These are phyloP conservation scores for Bos indicus DNA, from an alignment of 2,113 vertebrate species.

Conservation along the genomic window DNA sequence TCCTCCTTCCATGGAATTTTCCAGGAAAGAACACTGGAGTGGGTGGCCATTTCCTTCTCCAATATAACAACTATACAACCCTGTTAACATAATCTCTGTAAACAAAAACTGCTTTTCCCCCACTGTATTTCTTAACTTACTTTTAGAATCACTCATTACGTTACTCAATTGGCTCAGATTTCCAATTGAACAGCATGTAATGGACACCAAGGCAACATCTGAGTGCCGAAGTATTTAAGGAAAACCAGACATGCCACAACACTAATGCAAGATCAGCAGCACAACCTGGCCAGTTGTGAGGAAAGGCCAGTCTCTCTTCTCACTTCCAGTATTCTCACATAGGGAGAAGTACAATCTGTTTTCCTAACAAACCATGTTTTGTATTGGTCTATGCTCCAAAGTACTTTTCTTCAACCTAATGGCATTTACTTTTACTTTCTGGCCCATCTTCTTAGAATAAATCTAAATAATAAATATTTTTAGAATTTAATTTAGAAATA, in stretches of 20 bases:
- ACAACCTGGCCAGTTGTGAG: background rate
- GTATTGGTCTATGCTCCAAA: background rate
- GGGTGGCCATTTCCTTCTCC: background rate
- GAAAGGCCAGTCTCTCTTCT: background rate
- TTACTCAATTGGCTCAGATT: background rate
- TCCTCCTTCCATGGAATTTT: background rate
- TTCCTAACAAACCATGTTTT: background rate
- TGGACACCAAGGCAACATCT: background rate
- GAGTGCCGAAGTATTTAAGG: background rate
- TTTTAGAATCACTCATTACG: background rate
- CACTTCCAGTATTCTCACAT: background rate
- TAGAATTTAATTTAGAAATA: no score
- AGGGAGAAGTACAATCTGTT: background rate
- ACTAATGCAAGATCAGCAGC: background rate
- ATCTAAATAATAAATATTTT: background rate
- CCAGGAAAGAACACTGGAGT: background rate
- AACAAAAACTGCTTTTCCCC: background rate
- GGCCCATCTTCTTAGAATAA: background rate
- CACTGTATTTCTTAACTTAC: background rate
- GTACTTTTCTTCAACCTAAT: background rate
- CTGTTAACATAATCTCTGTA: background rate
- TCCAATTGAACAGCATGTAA: background rate
- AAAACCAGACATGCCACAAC: background rate
- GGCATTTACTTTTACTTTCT: background rate
- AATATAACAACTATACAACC: background rate